These are phyloP conservation scores for Bradypodion ventrale DNA, from an alignment of 2,797 vertebrate species.

Conservation along the genomic window DNA sequence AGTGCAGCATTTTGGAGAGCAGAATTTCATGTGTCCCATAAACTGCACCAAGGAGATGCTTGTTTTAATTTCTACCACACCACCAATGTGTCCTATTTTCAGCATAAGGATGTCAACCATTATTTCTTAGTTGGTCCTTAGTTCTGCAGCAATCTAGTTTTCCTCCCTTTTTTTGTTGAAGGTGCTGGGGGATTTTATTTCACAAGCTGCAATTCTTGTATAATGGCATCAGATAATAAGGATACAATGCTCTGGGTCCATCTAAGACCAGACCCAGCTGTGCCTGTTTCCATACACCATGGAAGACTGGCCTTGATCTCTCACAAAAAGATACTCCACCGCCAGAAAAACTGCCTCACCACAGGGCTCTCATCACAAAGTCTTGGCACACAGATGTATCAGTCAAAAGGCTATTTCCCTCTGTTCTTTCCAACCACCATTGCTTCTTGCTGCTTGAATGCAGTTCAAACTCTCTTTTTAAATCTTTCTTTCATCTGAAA, in stretches of 20 bases:
- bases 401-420: slow-evolving; percentile 21
- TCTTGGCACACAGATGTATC: slow-evolving; percentile 2
- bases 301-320: slow-evolving; percentile 27
- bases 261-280: background rate
- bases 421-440: background rate
- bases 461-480: background rate
- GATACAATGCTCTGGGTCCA: background rate
- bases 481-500: background rate
- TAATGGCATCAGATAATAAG: background rate
- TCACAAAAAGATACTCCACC: slow-evolving; percentile 2
- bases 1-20: background rate
- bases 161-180: background rate
- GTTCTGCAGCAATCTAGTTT: background rate
- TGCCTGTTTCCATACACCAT: background rate
- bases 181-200: no score
- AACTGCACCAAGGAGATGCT: background rate
- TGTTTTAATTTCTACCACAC: background rate
- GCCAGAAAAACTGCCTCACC: slow-evolving; percentile 1
- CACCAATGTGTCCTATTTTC: background rate
- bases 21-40: background rate
- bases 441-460: background rate
- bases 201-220: background rate
- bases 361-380: background rate
- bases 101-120: background rate
- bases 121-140: background rate